Base-by-base conservation (phyloP, 2,888 invertebrate species). In the Bombylius major region DNA sequence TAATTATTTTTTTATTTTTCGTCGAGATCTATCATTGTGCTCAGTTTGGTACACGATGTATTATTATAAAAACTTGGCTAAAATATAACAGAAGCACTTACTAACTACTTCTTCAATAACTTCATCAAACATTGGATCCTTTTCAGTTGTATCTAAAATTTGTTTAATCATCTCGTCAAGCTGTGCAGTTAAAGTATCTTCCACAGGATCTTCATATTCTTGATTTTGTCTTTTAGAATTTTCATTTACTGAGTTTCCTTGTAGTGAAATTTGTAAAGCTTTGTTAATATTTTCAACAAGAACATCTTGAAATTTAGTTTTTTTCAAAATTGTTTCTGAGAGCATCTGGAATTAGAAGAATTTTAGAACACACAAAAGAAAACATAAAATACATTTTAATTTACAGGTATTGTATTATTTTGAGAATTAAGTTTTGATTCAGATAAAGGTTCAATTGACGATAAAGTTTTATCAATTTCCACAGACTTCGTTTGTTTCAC, bases 211-310 rank as follows among this genome's bases (percentile, higher is more conserved):
- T 47, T 46, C 48, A 60, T 56, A 55, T 13, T 58, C 56, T 11
- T 55, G 36, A 47, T 42, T 48, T 0, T 47, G 44, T 13, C 53
- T 53, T 47, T 47, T 54, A 45, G 4, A 31, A 11, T 51, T 57
- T 44, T 62, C 52, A 5, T 59, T 50, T 6, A 45, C 47, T 9
- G 55, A 42, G 12, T 51, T 12, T 9, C 49, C 32, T 13, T 51
- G 47, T 12, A 53, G 36, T 11, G 60, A 57, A 3, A 50, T 56
- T 32, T 58, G 56, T 33, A 62, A 42, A 0, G 57, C 61, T 57
- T 64, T 64, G 59, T 73, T 73, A 9, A 73, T 73, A 56, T 71
- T 70, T 51, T 64, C 62, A 4, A 68, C 66, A n/a, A 73, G 60
- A 56, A 67, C 67, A 13, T 63, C 60, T 58, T 70, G 70, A 54